Percentiles rank a stretch among this genome's conserved stretches.
Conservation (phyloP, 2,888 invertebrate genomes). For the Allacma fusca region DNA sequence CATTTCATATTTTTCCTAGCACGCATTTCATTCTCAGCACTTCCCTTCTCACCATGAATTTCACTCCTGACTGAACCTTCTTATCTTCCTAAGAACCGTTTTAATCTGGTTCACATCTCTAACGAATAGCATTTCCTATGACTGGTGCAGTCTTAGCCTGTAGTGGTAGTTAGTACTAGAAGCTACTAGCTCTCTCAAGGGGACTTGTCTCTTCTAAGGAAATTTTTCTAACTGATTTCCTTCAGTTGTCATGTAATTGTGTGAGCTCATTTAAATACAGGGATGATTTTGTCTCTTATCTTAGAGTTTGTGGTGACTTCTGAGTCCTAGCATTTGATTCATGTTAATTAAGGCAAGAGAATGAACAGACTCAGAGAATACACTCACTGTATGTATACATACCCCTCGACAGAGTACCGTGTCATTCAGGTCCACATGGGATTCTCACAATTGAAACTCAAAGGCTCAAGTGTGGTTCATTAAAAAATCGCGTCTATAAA, state of each 20-base stretch:
- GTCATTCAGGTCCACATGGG: too few relatives aligned
- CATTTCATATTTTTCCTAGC: constrained; percentile 49
- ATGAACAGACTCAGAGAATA: too few relatives aligned
- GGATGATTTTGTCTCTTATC: too few relatives aligned
- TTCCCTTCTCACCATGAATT: constrained; percentile 40
- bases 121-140: constrained; percentile 14
- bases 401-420: too few relatives aligned
- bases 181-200: neutral
- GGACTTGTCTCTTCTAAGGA: too few relatives aligned
- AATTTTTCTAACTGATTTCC: too few relatives aligned
- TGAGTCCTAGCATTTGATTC: too few relatives aligned
- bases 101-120: constrained; percentile 35
- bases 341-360: too few relatives aligned
- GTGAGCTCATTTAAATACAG: too few relatives aligned
- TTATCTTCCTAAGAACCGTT: constrained; percentile 22
- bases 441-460: neutral
- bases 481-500: neutral
- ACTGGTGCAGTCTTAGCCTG: neutral
- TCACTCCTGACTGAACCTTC: constrained; percentile 32
- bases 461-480: neutral
- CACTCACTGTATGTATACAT: too few relatives aligned
- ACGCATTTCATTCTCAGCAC: constrained; percentile 44
- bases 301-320: too few relatives aligned
- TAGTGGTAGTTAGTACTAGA: neutral
- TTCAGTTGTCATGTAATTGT: too few relatives aligned